Conservation (phyloP, 1,140 invertebrate genomes). For the Hesperophylax magnus region DNA sequence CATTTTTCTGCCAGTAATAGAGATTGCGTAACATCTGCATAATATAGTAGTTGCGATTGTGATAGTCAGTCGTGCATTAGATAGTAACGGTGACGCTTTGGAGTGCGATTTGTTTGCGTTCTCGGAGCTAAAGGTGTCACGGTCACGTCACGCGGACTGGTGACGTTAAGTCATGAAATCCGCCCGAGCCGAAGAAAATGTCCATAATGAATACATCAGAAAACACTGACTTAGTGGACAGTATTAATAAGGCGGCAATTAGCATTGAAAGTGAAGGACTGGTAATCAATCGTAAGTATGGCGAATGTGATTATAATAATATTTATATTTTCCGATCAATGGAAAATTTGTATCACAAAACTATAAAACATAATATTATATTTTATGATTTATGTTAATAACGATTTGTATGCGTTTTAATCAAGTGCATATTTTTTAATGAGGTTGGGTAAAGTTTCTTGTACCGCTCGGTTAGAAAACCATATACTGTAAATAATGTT, state of each 20-base stretch:
- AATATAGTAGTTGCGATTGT: neutral
- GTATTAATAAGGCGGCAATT: neutral
- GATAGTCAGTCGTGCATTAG: slow-evolving; percentile 4
- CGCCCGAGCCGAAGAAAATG: slow-evolving; percentile 1
- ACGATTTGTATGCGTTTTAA: too few relatives aligned
- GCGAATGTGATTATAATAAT: too few relatives aligned
- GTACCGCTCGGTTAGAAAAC: too few relatives aligned
- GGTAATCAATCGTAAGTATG: neutral
- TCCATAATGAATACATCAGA: slow-evolving; percentile 4
- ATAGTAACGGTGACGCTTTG: neutral
- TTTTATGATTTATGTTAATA: too few relatives aligned
- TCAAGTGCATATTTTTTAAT: too few relatives aligned
- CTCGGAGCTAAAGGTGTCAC: slow-evolving; percentile 13
- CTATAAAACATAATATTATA: too few relatives aligned
- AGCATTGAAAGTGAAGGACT: neutral
- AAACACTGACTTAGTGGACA: slow-evolving; percentile 2
- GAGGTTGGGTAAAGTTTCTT: too few relatives aligned
- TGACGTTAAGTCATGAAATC: neutral
- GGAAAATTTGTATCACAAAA: too few relatives aligned
- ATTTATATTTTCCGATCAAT: too few relatives aligned
- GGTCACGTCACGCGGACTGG: neutral
- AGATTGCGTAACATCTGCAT: neutral
- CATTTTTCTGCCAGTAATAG: neutral
- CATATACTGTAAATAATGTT: too few relatives aligned
- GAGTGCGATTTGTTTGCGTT: slow-evolving; percentile 17